Conservation (phyloP, 2,888 invertebrate genomes). For the Ochropleura leucogaster region DNA sequence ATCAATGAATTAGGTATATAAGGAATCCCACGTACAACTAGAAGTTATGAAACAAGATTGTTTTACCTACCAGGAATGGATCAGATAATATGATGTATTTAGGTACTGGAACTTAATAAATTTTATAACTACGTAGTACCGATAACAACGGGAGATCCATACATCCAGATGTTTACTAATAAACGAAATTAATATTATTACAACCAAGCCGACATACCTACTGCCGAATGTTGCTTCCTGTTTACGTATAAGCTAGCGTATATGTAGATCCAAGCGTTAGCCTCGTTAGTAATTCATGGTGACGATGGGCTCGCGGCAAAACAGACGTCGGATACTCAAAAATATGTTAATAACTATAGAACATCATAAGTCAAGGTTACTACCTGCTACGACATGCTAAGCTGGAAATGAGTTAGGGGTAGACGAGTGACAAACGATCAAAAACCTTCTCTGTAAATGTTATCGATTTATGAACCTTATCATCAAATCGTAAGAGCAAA, state of each 20-base stretch:
- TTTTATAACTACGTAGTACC: neutral
- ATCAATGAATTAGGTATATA: too few relatives aligned
- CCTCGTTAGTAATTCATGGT: conserved; percentile 51
- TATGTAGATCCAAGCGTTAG: conserved; percentile 63
- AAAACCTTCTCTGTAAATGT: neutral
- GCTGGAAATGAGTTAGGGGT: neutral
- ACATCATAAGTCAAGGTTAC: neutral
- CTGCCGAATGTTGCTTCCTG: conserved; percentile 70
- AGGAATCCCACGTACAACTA: too few relatives aligned
- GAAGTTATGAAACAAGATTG: too few relatives aligned
- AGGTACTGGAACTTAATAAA: too few relatives aligned
- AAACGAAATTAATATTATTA: neutral
- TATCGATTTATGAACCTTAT: neutral
- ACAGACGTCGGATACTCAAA: conserved; percentile 73
- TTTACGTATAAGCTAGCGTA: conserved; percentile 65
- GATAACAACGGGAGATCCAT: neutral
- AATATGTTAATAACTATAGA: neutral
- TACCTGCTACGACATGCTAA: neutral
- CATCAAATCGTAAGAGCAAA: neutral
- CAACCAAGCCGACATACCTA: conserved; percentile 63
- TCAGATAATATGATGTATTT: too few relatives aligned
- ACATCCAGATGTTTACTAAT: neutral
- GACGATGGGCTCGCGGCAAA: conserved; percentile 36
- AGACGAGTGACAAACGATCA: neutral
- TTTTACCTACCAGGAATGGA: too few relatives aligned